Base-by-base conservation (phyloP, 2,797 vertebrate genomes). In the Thalassophryne amazonica region DNA sequence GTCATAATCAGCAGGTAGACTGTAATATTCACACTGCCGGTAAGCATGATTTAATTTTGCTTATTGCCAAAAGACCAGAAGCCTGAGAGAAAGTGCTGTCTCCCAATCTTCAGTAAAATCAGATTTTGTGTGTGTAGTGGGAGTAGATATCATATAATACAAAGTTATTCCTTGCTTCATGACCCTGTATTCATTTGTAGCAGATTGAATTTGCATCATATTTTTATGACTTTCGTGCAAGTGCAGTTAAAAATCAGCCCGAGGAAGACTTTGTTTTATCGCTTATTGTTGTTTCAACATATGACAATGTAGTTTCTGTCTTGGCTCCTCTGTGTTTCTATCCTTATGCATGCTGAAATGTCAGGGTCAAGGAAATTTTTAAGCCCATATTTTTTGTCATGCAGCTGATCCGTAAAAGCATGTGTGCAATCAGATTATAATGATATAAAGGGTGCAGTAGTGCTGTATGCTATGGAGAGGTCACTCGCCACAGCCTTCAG, bases 1-100 rank as follows among this genome's bases (percentile, higher is more conserved):
- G 22, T 12, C 32, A 43, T 51, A 39, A 69, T 56, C 49, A 66
- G 58, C 28, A 58, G 27, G 30, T 29, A 35, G 18, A 25, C 5
- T 15, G 18, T 17, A 20, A 46, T 33, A 21, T 36, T 50, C 29
- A 51, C 24, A 50, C 23, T 5, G 15, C 7, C 45, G 19, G 21
- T 3, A 21, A 37, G 40, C 10, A 16, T 21, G 3, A 32, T 37
- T 54, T 57, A 1, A 30, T 45, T 46, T 58, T 16, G 31, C 38
- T 28, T 13, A 18, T 7, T 8, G 15, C 21, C 46, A 11, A 10
- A 24, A 13, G 20, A 15, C 35, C n/a, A 24, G 10, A 6, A 49
- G 21, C 12, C 24, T 27, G 14, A 24, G n/a, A 29, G 7, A 28
- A 25, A 37, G 4, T 19, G 2, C 1, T 6, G 33, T 56, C 7